Conservation (phyloP, 2,113 vertebrate species). For the Amblyornis subalaris region DNA sequence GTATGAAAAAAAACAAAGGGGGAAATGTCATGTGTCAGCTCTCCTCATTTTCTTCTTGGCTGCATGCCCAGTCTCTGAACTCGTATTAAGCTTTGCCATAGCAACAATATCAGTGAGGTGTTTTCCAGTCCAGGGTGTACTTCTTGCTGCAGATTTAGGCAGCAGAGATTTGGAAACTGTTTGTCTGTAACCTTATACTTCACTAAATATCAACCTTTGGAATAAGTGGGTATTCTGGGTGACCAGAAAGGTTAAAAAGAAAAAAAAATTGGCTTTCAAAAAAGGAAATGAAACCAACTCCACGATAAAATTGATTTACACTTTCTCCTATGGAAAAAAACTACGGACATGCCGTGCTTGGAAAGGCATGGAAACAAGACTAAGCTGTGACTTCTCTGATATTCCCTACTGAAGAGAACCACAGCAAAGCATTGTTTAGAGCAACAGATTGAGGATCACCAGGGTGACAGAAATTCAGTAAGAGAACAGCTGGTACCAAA, state of each 20-base stretch:
- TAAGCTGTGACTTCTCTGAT: not conserved
- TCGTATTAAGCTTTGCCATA: conserved; percentile 10
- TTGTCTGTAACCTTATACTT: not conserved
- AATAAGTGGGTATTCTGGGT: not conserved
- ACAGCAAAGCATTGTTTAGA: not conserved
- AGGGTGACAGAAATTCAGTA: not conserved
- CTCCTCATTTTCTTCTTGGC: not conserved
- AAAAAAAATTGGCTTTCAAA: not conserved
- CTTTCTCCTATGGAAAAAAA: not conserved
- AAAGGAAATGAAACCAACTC: not conserved
- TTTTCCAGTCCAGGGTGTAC: not conserved
- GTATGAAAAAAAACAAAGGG: conserved; percentile 23
- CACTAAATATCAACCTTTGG: not conserved
- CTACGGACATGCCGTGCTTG: not conserved
- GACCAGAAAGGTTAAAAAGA: not conserved
- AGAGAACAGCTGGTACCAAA: not conserved
- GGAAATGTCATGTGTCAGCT: not conserved
- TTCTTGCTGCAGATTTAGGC: not conserved
- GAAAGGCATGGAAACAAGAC: not conserved
- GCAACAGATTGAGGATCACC: not conserved
- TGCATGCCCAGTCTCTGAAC: not conserved
- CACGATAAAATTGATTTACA: not conserved
- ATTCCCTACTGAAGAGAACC: not conserved
- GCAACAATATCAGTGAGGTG: not conserved
- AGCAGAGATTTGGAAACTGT: not conserved